These are phyloP conservation scores for Chroicocephalus ridibundus DNA, from an alignment of 2,113 vertebrate species.

Conservation along the genomic window DNA sequence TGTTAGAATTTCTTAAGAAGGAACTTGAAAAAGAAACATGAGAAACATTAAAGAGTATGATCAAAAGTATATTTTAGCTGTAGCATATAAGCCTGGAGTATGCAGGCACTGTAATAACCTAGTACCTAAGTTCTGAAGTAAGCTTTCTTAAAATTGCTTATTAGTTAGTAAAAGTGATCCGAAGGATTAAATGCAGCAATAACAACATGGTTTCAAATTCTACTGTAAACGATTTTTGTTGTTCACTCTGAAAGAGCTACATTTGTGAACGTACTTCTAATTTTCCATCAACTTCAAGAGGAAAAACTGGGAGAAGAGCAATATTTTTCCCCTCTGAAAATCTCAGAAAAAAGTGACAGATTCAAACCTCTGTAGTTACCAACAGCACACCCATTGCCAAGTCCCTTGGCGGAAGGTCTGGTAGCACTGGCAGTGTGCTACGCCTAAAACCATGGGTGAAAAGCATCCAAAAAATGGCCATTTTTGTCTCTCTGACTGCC, in stretches of 20 bases:
- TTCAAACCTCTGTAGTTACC: not conserved
- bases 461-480: not conserved
- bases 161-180: not conserved
- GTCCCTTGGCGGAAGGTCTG: not conserved
- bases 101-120: not conserved
- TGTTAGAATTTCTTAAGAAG: not conserved
- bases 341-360: not conserved
- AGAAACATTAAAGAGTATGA: not conserved
- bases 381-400: not conserved
- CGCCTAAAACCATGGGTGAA: not conserved
- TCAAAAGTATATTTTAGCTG: not conserved
- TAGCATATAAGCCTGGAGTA: not conserved
- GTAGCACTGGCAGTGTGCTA: not conserved
- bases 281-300: not conserved
- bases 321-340: not conserved
- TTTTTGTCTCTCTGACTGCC: not conserved
- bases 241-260: not conserved
- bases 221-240: not conserved
- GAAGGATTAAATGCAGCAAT: not conserved
- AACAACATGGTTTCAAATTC: not conserved
- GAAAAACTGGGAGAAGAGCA: not conserved
- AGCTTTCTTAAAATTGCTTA: not conserved
- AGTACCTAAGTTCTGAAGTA: not conserved
- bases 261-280: not conserved
- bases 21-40: not conserved